A percentile compares a stretch with the other conserved stretches of the same genome.
Evolutionary conservation across 2,113 vertebrate species (phyloP).

Genomic region (Loxodonta africana): DNA sequence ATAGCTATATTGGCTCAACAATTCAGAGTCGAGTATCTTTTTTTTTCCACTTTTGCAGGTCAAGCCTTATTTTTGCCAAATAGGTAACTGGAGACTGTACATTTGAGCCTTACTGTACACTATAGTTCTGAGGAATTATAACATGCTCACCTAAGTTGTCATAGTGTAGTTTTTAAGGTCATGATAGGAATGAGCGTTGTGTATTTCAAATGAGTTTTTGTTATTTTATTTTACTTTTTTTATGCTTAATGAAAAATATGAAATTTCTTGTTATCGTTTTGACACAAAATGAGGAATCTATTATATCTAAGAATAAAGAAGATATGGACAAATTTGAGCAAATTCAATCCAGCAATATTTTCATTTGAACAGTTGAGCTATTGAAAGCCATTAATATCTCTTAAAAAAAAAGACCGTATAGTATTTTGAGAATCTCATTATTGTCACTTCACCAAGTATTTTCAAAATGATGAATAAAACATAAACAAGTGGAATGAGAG

Average conservation of each 20-base stretch:
- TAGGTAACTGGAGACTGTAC: background rate
- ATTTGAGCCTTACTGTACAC: background rate
- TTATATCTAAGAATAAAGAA: conserved; percentile 49
- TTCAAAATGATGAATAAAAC: conserved; percentile 76
- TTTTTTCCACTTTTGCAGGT: background rate
- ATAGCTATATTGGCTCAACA: background rate
- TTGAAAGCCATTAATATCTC: conserved; percentile 65
- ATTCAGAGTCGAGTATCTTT: background rate
- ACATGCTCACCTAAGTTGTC: fast-evolving
- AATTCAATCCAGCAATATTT: conserved; percentile 55
- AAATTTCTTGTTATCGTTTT: background rate
- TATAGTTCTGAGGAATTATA: background rate
- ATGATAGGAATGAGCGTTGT: background rate
- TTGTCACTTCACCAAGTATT: conserved; percentile 67
- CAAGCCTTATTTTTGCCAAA: background rate
- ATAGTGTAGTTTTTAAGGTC: background rate
- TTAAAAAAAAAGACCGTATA: conserved; percentile 3
- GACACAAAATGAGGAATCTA: conserved; percentile 14
- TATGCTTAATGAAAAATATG: background rate
- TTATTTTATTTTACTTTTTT: background rate
- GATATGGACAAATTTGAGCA: background rate
- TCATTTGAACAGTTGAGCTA: background rate
- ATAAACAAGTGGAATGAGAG: conserved; percentile 54
- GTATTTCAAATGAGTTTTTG: background rate
- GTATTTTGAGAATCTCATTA: conserved; percentile 37